Evolutionary conservation across 2,113 vertebrate genomes (phyloP).

Genomic region (Rutilus rutilus): DNA sequence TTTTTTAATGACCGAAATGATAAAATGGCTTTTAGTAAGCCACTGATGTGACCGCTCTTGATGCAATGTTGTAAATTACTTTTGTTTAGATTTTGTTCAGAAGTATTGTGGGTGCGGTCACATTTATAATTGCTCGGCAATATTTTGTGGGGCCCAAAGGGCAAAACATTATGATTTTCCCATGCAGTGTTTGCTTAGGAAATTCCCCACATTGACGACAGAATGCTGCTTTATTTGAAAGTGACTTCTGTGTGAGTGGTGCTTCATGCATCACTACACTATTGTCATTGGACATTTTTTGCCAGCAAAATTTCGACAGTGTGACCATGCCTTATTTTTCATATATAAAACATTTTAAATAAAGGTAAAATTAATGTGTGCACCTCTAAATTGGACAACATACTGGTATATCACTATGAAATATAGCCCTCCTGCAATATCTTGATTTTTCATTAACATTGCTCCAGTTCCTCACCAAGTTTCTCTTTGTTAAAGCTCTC

Average conservation of each 20-base stretch:
- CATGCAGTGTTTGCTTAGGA: neutral
- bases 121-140: too few species aligned
- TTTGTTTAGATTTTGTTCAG: too few species aligned
- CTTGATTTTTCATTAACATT: conserved; percentile 5
- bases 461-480: conserved; percentile 3
- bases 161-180: neutral
- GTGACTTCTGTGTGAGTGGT: neutral
- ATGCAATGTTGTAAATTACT: too few species aligned
- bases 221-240: neutral
- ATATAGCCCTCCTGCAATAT: neutral
- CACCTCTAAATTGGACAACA: neutral
- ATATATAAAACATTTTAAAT: neutral
- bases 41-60: too few species aligned
- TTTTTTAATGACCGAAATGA: neutral
- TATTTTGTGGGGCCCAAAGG: too few species aligned
- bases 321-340: neutral
- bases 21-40: too few species aligned
- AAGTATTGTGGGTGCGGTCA: too few species aligned
- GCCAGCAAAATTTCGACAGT: too few species aligned
- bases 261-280: neutral
- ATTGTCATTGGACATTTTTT: too few species aligned
- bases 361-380: neutral
- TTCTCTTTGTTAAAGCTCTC: conserved; percentile 15
- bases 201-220: neutral
- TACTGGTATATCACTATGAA: neutral